Percentiles rank a stretch among this genome's conserved stretches.
Conservation (phyloP, 2,888 invertebrate species). For the Tridacna crocea region DNA sequence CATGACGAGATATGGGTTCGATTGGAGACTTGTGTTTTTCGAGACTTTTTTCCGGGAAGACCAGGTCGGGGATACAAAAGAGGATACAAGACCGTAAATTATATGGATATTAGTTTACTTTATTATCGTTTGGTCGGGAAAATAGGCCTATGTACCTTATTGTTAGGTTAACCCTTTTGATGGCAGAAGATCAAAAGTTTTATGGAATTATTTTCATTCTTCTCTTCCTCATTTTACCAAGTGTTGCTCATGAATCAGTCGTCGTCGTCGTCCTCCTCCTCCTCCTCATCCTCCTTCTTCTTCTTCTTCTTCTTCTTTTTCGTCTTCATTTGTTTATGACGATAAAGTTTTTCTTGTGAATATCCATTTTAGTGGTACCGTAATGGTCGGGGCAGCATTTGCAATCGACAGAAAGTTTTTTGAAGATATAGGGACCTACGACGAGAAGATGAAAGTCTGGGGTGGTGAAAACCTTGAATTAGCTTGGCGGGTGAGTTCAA, state of each 20-base stretch:
- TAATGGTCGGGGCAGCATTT: constrained; percentile 78
- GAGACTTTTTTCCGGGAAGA: constrained; percentile 78
- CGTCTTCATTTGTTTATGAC: too few species aligned
- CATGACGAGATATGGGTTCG: constrained; percentile 77
- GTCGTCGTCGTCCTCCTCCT: too few species aligned
- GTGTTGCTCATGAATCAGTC: not conserved
- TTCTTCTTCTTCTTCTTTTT: too few species aligned
- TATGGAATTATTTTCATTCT: too few species aligned
- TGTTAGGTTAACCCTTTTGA: too few species aligned
- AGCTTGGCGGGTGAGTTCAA: constrained; percentile 74
- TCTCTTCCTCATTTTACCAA: not conserved
- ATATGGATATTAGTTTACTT: too few species aligned
- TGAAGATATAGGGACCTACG: constrained; percentile 73
- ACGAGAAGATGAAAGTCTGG: constrained; percentile 77
- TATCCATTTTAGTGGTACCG: constrained; percentile 66
- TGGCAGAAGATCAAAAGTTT: too few species aligned
- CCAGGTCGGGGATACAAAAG: constrained; percentile 60
- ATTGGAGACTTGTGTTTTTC: constrained; percentile 78
- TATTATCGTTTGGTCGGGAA: too few species aligned
- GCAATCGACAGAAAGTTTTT: constrained; percentile 75
- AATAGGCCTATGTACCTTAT: too few species aligned
- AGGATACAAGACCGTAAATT: constrained; percentile 23
- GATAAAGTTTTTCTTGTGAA: not conserved
- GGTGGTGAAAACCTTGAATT: constrained; percentile 79
- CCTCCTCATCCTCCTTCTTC: too few species aligned